Evolutionary conservation across 2,797 vertebrate species (phyloP).

Genomic region (Sus cebifrons): DNA sequence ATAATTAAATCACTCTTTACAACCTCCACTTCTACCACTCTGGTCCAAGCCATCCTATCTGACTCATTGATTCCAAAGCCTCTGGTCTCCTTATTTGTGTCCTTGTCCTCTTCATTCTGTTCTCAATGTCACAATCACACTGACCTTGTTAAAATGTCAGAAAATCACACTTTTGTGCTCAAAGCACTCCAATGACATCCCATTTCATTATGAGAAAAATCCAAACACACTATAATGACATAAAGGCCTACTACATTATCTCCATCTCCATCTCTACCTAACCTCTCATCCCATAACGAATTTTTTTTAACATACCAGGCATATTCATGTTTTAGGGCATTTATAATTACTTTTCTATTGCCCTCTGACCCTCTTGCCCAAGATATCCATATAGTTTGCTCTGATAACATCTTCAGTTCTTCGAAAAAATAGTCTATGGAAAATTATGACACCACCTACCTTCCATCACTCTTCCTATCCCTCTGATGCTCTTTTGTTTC

Average conservation of each 20-base stretch:
- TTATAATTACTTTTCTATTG: not conserved
- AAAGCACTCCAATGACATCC: not conserved
- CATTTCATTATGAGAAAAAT: constrained; percentile 6
- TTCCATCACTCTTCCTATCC: not conserved
- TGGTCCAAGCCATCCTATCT: not conserved
- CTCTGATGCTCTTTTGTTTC: not conserved
- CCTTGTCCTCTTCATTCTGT: not conserved
- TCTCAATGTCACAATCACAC: not conserved
- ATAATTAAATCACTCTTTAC: not conserved
- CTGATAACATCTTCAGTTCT: not conserved
- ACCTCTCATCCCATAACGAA: not conserved
- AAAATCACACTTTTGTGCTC: not conserved
- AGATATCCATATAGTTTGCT: not conserved
- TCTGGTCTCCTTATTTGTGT: not conserved
- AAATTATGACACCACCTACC: not conserved
- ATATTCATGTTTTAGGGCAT: not conserved
- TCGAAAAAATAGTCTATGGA: not conserved
- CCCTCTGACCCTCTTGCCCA: not conserved
- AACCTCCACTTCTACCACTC: not conserved
- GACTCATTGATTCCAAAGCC: not conserved
- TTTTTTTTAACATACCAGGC: not conserved
- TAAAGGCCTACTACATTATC: not conserved
- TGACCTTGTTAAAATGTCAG: not conserved
- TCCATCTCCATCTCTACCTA: not conserved
- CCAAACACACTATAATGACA: not conserved